Base-by-base conservation (phyloP, 2,113 vertebrate species). In the Glareola pratincola region DNA sequence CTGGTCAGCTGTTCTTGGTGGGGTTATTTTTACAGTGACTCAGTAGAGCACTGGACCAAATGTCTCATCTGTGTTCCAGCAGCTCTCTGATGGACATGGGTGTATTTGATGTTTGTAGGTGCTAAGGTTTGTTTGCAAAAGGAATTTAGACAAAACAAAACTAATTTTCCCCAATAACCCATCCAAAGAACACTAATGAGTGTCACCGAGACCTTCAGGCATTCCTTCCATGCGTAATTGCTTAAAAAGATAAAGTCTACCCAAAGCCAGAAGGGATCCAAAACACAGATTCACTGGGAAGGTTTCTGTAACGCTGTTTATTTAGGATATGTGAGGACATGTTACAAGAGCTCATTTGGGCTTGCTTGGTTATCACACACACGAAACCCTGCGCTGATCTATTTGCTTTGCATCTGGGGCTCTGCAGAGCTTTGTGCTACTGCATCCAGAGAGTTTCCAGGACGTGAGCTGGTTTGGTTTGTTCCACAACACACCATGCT, bases 11-110 rank as follows among this genome's bases (percentile, higher is more conserved):
- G 90, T 14, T 96, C 81, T 94, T 95, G 96, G 97, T 53, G 94
- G 69, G 91, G 96, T 88, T 96, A 96, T 97, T 97, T 95, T 95
- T 80, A 92, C 67, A 95, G 47, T 96, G 95, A 96, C 77, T 97
- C 95, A 97, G 91, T 74, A 88, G 67, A 82, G 51, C 26, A 79
- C 66, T 82, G 90, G 94, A 89, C 3, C 0, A 90, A 93, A 96
- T 96, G 91, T 94, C 91, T 96, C 96, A 91, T 92, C 54, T 11
- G n/a, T 3, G 2, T 91, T 96, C 91, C 92, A 79, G 39, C 2
- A 5, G 27, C 64, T 81, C 39, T 79, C 62, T 18, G 71, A 79
- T 92, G 71, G 91, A 54, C 78, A 22, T 16, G 87, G 87, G 71
- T 21, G 56, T 66, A 62, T 91, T 90, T 79, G 62, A 63, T 30